Evolutionary conservation across 2,113 vertebrate species (phyloP).

Genomic region (Phodopus roborovskii): DNA sequence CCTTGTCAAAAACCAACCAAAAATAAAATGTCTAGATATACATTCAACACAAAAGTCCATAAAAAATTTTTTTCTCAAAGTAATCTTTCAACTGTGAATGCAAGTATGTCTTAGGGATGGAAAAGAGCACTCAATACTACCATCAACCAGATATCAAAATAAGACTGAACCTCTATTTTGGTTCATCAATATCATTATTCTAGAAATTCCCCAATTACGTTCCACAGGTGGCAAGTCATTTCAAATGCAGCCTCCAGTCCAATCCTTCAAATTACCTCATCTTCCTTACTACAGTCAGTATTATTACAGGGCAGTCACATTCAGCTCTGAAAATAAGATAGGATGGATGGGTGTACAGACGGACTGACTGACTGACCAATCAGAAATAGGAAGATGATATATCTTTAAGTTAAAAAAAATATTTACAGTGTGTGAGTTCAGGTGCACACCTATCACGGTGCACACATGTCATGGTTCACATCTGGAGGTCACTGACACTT

Average conservation of each 20-base stretch:
- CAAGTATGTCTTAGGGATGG: not conserved
- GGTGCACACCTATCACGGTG: not conserved
- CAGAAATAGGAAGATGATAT: not conserved
- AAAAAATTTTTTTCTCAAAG: not conserved
- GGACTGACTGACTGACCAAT: not conserved
- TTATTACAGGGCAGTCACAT: not conserved
- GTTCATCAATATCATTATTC: not conserved
- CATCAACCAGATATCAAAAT: not conserved
- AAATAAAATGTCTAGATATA: not conserved
- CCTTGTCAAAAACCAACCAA: not conserved
- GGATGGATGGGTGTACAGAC: not conserved
- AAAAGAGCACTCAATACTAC: not conserved
- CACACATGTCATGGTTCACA: not conserved
- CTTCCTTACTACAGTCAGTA: too few relatives aligned
- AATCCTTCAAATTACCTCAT: not conserved
- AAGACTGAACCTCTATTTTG: not conserved
- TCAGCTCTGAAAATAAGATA: not conserved
- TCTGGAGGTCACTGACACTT: not conserved
- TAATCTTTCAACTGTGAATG: not conserved
- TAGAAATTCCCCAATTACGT: not conserved
- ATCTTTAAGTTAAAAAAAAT: not conserved
- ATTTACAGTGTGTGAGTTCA: not conserved
- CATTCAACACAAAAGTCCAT: not conserved
- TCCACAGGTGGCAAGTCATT: not conserved
- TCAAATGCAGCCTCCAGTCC: not conserved